Base-by-base conservation (phyloP, 2,888 invertebrate genomes). In the Clusia tigrina region DNA sequence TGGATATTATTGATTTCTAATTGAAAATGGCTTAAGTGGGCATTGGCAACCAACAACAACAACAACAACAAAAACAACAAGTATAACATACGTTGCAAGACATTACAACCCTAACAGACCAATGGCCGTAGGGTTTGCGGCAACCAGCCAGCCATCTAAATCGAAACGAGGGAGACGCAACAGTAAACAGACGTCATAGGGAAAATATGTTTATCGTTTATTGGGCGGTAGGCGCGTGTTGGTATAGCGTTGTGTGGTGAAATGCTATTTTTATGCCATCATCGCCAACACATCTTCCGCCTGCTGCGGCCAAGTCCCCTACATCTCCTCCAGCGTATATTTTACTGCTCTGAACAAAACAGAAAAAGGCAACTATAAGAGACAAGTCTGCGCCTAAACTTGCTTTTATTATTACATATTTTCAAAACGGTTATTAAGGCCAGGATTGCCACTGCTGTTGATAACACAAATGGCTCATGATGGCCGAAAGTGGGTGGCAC, bases 1-100 rank as follows among this genome's bases (percentile, higher is more conserved):
- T 23, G 62, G 65, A 65, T 64, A 66, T 69, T 79, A 78, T 76
- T 74, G 78, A 74, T 79, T 77, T 75, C 70, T 73, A 76, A 78
- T 78, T 75, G 78, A 74, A 76, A 72, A 73, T 71, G 74, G 68
- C 71, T 73, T 66, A 74, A 74, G 71, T 71, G 73, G 69, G 62
- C 62, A 57, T 42, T 32, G 48, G 48, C 46, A 46, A n/a, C 17
- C 26, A 23, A 38, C 42, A 56, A 48, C 48, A 48, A 48, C 26
- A 17, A 58, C 37, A 52, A 37, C 17, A 37, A 5, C 48, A 42
- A n/a, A n/a, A 26, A 51, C n/a, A 25, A 6, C 42, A n/a, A 42
- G 15, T 6, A n/a, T n/a, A 6, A 20, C 48, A 48, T 48, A 48
- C 5, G 20, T 48, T 48, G 48, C 20, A 18, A 48, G 48, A 48